Evolutionary conservation across 2,888 invertebrate species (phyloP).

Genomic region (Choreutis nemorana): DNA sequence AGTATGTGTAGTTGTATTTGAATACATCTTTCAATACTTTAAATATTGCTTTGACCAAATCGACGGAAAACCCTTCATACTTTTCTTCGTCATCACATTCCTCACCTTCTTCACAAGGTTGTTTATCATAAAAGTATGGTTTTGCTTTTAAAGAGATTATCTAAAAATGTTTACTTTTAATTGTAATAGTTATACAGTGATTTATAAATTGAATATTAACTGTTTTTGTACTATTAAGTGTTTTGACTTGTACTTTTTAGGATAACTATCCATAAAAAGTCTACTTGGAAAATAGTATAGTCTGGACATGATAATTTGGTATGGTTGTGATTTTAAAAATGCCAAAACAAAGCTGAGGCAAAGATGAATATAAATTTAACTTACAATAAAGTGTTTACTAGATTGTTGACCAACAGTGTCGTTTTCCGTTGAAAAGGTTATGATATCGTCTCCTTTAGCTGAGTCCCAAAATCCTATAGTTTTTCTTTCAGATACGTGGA

Average conservation of each 20-base stretch:
- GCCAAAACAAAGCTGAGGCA: too few species aligned
- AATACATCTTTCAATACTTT: slow-evolving; percentile 48
- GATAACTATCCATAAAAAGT: too few species aligned
- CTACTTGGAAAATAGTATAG: too few species aligned
- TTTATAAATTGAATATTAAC: too few species aligned
- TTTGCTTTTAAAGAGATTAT: slow-evolving; percentile 73
- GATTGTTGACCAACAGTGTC: slow-evolving; percentile 62
- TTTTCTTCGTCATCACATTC: slow-evolving; percentile 64
- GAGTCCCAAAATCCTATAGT: slow-evolving; percentile 44
- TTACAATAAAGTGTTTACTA: slow-evolving; percentile 73
- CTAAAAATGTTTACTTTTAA: slow-evolving; percentile 20
- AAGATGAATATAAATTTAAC: slow-evolving; percentile 16
- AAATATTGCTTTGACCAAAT: slow-evolving; percentile 76
- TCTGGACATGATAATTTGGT: too few species aligned
- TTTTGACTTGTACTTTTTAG: too few species aligned
- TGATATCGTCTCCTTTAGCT: slow-evolving; percentile 59
- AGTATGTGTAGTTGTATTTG: slow-evolving; percentile 40
- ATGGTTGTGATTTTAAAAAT: too few species aligned
- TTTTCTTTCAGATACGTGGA: slow-evolving; percentile 23
- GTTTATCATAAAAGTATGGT: slow-evolving; percentile 77
- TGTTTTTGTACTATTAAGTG: too few species aligned
- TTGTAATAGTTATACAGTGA: too few species aligned
- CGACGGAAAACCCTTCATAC: slow-evolving; percentile 80
- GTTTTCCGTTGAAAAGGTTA: slow-evolving; percentile 45
- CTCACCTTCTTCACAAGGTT: slow-evolving; percentile 25